Percentiles rank a stretch among this genome's conserved stretches.
Evolutionary conservation across 1,140 invertebrate genomes (phyloP).

Genomic region (Lamellibrachia luymesi): DNA sequence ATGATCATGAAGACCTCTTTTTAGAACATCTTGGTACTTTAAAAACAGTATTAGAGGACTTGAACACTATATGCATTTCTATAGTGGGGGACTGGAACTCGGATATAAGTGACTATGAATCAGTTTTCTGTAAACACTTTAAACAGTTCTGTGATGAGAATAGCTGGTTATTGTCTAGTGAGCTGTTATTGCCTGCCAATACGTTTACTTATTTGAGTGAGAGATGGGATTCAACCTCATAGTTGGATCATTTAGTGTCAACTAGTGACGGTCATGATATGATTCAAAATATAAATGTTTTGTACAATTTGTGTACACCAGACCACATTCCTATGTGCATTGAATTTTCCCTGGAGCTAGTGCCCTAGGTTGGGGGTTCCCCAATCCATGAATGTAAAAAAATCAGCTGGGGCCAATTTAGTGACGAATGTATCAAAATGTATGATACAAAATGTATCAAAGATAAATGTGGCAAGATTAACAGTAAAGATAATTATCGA

Average conservation of each 20-base stretch:
- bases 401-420: too few relatives aligned
- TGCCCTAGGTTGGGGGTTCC: too few relatives aligned
- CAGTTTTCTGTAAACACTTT: not conserved
- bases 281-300: conserved; percentile 14
- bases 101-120: conserved; percentile 18
- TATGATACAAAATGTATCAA: too few relatives aligned
- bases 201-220: conserved; percentile 17
- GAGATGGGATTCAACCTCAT: conserved; percentile 5
- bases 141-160: conserved; percentile 10
- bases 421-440: too few relatives aligned
- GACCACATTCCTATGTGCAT: conserved; percentile 13
- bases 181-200: conserved; percentile 12
- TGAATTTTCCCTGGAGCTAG: not conserved
- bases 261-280: not conserved
- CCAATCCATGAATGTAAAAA: too few relatives aligned
- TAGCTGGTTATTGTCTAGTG: not conserved
- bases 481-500: too few relatives aligned
- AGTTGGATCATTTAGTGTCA: conserved; percentile 12
- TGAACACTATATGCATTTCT: conserved; percentile 4
- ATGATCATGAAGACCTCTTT: conserved; percentile 9
- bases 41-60: not conserved
- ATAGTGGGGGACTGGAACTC: conserved; percentile 15
- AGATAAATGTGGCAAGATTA: too few relatives aligned
- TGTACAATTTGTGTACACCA: not conserved
- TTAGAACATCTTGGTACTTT: not conserved